Evolutionary conservation across 1,140 invertebrate species (phyloP).

Genomic region (Dinothrombium tinctorium): DNA sequence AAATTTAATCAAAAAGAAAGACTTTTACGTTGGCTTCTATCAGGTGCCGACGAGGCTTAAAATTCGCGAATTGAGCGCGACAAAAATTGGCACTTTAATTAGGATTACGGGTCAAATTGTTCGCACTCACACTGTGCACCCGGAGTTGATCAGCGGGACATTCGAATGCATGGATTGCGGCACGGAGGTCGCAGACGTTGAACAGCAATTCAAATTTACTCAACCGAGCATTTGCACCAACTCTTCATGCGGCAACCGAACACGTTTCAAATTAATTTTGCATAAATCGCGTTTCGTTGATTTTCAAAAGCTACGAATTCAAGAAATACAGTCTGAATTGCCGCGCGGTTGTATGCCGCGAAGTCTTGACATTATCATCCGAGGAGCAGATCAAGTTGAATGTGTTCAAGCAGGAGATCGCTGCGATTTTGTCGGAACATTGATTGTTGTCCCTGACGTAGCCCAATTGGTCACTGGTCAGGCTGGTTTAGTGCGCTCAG

Average conservation of each 20-base stretch:
- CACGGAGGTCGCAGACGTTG: slow-evolving; percentile 74
- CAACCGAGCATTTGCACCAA: slow-evolving; percentile 78
- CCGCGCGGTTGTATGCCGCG: slow-evolving; percentile 89
- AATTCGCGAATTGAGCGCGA: slow-evolving; percentile 76
- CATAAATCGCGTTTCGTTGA: slow-evolving; percentile 89
- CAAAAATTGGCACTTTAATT: slow-evolving; percentile 77
- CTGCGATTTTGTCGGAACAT: slow-evolving; percentile 86
- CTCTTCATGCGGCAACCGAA: slow-evolving; percentile 75
- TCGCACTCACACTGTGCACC: slow-evolving; percentile 84
- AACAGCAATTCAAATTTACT: slow-evolving; percentile 77
- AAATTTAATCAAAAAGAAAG: too few species aligned
- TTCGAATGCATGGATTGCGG: slow-evolving; percentile 93
- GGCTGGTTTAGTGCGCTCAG: slow-evolving; percentile 7
- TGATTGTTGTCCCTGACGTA: slow-evolving; percentile 95
- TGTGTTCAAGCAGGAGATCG: slow-evolving; percentile 70
- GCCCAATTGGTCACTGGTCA: slow-evolving; percentile 25
- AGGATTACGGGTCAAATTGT: slow-evolving; percentile 95
- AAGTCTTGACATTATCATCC: slow-evolving; percentile 78
- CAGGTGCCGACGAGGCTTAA: slow-evolving; percentile 25
- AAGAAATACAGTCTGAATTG: slow-evolving; percentile 91
- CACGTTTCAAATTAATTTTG: slow-evolving; percentile 67
- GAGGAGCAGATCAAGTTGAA: slow-evolving; percentile 78
- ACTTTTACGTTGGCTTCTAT: slow-evolving; percentile 79
- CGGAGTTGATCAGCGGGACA: slow-evolving; percentile 71
- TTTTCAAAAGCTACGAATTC: slow-evolving; percentile 95